Percentiles rank a stretch among this genome's conserved stretches.
Evolutionary conservation across 2,888 invertebrate species (phyloP).

Genomic region (Temnothorax rugatulus): DNA sequence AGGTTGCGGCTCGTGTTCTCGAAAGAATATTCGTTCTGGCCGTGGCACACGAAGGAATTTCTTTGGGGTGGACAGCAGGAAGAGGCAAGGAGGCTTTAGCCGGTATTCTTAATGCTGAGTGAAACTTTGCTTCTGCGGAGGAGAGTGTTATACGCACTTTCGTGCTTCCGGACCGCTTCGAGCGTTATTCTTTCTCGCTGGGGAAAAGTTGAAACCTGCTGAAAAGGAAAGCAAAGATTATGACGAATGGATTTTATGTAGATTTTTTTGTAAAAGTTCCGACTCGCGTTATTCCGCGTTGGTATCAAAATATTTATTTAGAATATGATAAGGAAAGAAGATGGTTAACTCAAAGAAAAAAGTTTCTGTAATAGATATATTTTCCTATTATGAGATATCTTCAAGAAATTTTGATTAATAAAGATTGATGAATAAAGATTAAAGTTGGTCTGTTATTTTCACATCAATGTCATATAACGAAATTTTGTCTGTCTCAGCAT

Average conservation of each 20-base stretch:
- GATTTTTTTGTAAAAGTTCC: constrained; percentile 16
- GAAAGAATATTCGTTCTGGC: constrained; percentile 52
- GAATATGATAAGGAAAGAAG: constrained; percentile 11
- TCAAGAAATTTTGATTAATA: background rate
- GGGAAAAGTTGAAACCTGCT: constrained; percentile 57
- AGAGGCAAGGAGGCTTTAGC: constrained; percentile 68
- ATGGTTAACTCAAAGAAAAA: constrained; percentile 1
- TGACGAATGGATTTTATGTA: constrained; percentile 71
- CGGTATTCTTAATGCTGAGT: constrained; percentile 61
- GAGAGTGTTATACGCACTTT: constrained; percentile 56
- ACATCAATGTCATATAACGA: background rate
- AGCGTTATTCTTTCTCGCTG: constrained; percentile 59
- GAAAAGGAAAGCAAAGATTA: constrained; percentile 63
- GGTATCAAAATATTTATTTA: constrained; percentile 13
- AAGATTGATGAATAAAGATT: background rate
- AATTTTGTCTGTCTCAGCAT: background rate
- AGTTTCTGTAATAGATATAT: background rate
- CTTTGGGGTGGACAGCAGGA: constrained; percentile 61
- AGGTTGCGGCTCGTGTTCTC: constrained; percentile 49
- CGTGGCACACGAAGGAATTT: constrained; percentile 53
- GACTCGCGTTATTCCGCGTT: background rate
- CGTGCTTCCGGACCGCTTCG: constrained; percentile 47
- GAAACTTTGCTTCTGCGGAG: constrained; percentile 67
- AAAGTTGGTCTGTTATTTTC: background rate
- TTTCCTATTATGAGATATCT: background rate